Conservation (phyloP, 2,888 invertebrate genomes). For the Nebria salina region DNA sequence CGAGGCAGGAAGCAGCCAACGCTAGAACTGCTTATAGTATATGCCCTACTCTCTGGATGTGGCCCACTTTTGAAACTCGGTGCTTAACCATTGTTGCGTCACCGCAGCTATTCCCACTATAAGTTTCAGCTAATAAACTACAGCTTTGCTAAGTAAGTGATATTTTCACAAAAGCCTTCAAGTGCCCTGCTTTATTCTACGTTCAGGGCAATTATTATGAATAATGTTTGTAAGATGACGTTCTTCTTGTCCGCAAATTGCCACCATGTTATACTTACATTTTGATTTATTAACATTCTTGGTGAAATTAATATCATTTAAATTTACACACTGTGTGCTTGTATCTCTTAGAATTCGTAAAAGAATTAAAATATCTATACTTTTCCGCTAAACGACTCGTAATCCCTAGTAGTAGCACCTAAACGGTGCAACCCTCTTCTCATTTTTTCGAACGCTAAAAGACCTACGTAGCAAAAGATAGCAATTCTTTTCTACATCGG, state of each 20-base stretch:
- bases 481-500: too few species aligned
- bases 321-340: background rate
- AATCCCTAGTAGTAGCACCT: too few species aligned
- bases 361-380: too few species aligned
- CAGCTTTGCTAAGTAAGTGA: background rate
- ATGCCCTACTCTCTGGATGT: slow-evolving; percentile 24
- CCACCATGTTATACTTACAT: background rate
- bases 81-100: slow-evolving; percentile 27
- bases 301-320: background rate
- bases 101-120: slow-evolving; percentile 8
- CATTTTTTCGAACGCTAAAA: too few species aligned
- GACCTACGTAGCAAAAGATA: too few species aligned
- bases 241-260: background rate
- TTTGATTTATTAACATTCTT: background rate
- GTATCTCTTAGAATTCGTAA: too few species aligned
- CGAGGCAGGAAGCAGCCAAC: slow-evolving; percentile 23
- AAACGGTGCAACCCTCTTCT: too few species aligned
- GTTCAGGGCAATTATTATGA: background rate
- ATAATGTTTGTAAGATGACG: background rate
- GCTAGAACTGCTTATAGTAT: background rate
- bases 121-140: background rate
- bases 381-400: too few species aligned
- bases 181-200: background rate
- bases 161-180: background rate
- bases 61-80: slow-evolving; percentile 30